Evolutionary conservation across 2,888 invertebrate species (phyloP), one percentile per base, ranked within the genome.

Genomic region (Tipula confusa): DNA sequence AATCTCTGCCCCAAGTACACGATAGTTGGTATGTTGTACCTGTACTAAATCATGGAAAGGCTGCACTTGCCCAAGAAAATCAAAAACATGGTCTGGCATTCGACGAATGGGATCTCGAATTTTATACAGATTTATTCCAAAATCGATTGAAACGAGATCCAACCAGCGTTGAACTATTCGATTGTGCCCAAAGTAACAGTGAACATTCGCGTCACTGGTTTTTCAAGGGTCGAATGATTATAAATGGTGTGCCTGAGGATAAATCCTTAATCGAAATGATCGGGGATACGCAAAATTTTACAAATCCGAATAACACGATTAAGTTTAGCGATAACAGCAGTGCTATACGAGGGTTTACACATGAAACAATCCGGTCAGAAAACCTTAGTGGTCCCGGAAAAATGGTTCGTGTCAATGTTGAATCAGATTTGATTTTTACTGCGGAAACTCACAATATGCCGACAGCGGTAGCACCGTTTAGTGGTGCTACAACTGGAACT

Each of bases 141-240:
- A 92, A 95, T 85, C 93, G 95, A 86, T 89, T 98, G 28, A 94
- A 95, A 86, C 92, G 98, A 83, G 96, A 99, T 90, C 99, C 99
- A 24, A 98, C 98, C 0, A 98, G 96, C 88, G 98, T 99, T 0
- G 99, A 99, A 89, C 94, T 98, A 87, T 98, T 99, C 90, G 99
- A 99, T 91, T 92, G 99, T 86, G 99, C 99, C 2, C 99, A 99
- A 89, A 97, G 97, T 33, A 98, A 98, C 89, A 98, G 98, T 89
- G 99, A 99, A 89, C 99, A 99, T 89, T 98, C 98, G 85, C 92
- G 99, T 4, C 99, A 99, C 91, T 99, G 99, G 99, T 99, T 99
- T 91, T 99, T 99, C 90, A 96, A 96, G 91, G 98, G 98, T 0
- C 93, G 93, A 87, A 93, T 98, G 91, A 89, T 96, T 82, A 91